phyloP scores from a whole-genome alignment of 2,797 vertebrate genomes.

The Hyperoplus immaculatus region DNA sequence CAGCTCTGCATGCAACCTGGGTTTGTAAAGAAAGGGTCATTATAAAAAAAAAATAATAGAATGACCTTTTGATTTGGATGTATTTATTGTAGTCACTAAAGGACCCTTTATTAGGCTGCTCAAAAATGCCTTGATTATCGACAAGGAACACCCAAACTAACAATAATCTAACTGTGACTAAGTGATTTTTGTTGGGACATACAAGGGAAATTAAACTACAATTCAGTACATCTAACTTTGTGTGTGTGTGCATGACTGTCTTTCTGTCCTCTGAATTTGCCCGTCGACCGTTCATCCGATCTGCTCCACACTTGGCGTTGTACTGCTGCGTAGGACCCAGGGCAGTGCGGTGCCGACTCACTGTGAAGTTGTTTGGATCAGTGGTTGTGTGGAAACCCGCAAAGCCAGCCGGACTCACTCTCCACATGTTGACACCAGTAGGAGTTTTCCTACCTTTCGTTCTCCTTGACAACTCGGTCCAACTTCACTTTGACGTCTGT shows the following conservation, averaged over 20 bases:
- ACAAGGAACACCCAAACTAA: constrained; percentile 2
- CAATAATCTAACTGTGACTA: neutral
- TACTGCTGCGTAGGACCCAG: too few relatives aligned
- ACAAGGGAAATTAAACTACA: too few relatives aligned
- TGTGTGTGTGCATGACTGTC: too few relatives aligned
- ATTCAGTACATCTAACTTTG: too few relatives aligned
- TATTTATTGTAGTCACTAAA: neutral
- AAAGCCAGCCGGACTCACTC: too few relatives aligned
- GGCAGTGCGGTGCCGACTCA: too few relatives aligned
- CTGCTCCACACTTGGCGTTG: too few relatives aligned
- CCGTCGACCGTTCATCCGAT: too few relatives aligned
- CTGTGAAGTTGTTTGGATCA: too few relatives aligned
- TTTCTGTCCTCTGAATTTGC: too few relatives aligned
- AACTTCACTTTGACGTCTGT: constrained; percentile 88
- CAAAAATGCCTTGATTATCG: neutral
- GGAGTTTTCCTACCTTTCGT: constrained; percentile 89
- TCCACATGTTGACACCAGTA: constrained; percentile 4
- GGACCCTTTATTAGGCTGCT: constrained; percentile 1
- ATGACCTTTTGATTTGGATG: too few relatives aligned
- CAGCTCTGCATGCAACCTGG: constrained; percentile 91
- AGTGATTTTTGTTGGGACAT: neutral
- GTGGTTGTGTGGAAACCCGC: too few relatives aligned
- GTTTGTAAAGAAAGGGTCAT: neutral
- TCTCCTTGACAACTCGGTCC: constrained; percentile 92
- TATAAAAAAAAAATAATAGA: neutral